Percentiles rank a stretch among this genome's conserved stretches.
Evolutionary conservation across 2,797 vertebrate species (phyloP).

Genomic region (Gymnoscopelus microlampas): DNA sequence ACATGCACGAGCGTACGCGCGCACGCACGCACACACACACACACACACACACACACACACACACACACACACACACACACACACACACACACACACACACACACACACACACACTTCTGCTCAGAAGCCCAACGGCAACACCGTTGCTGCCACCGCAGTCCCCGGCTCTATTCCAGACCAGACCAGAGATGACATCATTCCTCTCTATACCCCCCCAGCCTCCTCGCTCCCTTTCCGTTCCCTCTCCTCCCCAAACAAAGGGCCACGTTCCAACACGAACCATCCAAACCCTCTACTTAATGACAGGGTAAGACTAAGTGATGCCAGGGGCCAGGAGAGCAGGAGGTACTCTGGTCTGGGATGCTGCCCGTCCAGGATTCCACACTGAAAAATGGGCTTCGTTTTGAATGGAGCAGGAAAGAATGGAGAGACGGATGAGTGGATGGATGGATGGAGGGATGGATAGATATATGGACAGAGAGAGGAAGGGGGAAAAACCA

Average conservation of each 20-base stretch:
- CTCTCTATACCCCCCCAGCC: constrained; percentile 30
- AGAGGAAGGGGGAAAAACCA: constrained; percentile 60
- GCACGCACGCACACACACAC: constrained; percentile 25
- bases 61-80: constrained; percentile 17
- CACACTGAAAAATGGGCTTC: constrained; percentile 80
- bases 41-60: neutral
- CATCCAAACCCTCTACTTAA: constrained; percentile 68
- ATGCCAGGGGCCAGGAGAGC: constrained; percentile 73
- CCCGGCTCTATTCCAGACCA: constrained; percentile 58
- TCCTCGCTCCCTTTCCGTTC: constrained; percentile 9
- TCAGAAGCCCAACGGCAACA: constrained; percentile 66
- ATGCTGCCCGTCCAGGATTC: constrained; percentile 69
- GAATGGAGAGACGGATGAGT: constrained; percentile 13
- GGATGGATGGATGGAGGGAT: constrained; percentile 7
- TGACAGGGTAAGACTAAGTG: constrained; percentile 76
- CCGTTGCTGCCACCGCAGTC: constrained; percentile 58
- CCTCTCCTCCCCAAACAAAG: constrained; percentile 53
- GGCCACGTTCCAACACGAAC: constrained; percentile 71
- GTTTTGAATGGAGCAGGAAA: constrained; percentile 60
- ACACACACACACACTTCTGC: constrained; percentile 37
- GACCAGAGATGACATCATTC: constrained; percentile 82
- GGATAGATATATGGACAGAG: constrained; percentile 48
- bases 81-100: neutral
- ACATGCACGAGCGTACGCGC: neutral
- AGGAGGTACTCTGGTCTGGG: constrained; percentile 80